A percentile compares a stretch with the other conserved stretches of the same genome.
Conservation (phyloP, 2,797 vertebrate genomes). For the Enteromius paludinosus region DNA sequence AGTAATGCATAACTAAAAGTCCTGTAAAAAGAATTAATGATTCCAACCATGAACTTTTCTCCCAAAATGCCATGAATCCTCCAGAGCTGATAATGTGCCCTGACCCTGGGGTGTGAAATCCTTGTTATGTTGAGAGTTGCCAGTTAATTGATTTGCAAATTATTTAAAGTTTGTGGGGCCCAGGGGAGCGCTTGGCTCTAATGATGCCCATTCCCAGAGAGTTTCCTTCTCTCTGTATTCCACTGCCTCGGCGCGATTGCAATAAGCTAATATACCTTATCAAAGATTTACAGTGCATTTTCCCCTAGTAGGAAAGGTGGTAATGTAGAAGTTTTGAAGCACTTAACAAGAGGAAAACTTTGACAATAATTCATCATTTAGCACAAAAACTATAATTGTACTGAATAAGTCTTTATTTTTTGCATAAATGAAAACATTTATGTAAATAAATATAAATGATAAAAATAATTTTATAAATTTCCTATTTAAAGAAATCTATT, state of each 20-base stretch:
- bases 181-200: conserved; percentile 86
- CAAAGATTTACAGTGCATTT: conserved; percentile 60
- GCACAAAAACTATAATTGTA: background rate
- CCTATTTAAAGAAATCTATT: background rate
- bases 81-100: conserved; percentile 88
- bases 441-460: background rate
- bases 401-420: background rate
- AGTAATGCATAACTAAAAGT: conserved; percentile 95
- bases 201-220: conserved; percentile 84
- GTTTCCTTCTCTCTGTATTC: conserved; percentile 59
- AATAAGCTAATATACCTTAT: conserved; percentile 78
- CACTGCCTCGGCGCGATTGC: conserved; percentile 72
- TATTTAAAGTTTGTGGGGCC: conserved; percentile 96
- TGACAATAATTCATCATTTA: background rate
- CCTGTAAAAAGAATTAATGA: conserved; percentile 97
- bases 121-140: conserved; percentile 90
- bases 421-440: background rate
- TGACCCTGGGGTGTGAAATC: conserved; percentile 90
- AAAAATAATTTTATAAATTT: background rate
- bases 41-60: conserved; percentile 97
- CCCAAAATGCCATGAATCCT: conserved; percentile 94
- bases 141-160: conserved; percentile 99
- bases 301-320: conserved; percentile 9
- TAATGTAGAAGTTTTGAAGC: conserved; percentile 39
- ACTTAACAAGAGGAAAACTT: background rate